phyloP scores from a whole-genome alignment of 2,113 vertebrate genomes.

The Toxotes chatareus region DNA sequence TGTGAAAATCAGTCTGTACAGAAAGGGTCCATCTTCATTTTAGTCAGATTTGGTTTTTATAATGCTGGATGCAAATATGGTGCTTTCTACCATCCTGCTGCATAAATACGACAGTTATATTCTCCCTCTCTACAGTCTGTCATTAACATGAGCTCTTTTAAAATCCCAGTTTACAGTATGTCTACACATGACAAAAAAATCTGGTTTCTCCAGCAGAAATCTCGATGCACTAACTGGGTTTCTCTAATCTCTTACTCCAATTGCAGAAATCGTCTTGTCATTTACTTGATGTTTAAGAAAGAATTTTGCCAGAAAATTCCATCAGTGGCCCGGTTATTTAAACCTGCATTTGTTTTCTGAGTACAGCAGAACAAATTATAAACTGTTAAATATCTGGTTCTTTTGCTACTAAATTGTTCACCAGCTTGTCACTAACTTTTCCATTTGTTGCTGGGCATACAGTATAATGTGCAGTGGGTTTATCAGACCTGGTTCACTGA shows the following conservation, averaged over 20 bases:
- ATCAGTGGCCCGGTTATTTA: not conserved
- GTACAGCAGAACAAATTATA: not conserved
- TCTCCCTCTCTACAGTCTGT: too few species aligned
- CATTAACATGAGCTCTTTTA: too few species aligned
- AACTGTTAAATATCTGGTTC: not conserved
- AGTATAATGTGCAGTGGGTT: not conserved
- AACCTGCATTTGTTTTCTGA: not conserved
- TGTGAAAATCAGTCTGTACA: not conserved
- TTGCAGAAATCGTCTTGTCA: too few species aligned
- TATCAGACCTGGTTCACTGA: not conserved
- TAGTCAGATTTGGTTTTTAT: not conserved
- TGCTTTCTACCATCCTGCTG: not conserved
- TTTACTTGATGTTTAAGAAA: not conserved
- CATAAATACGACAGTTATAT: too few species aligned
- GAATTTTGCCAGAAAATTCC: not conserved
- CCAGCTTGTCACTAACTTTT: not conserved
- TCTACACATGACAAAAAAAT: not conserved
- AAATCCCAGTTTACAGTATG: too few species aligned
- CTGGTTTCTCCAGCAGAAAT: not conserved
- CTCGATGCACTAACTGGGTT: not conserved
- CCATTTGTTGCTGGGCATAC: not conserved
- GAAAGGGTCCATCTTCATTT: not conserved
- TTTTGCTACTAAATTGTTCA: not conserved
- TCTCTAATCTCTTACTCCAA: too few species aligned
- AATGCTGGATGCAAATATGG: not conserved